Conservation (phyloP, 2,888 invertebrate species). For the Scaptodrosophila latifasciaeformis region DNA sequence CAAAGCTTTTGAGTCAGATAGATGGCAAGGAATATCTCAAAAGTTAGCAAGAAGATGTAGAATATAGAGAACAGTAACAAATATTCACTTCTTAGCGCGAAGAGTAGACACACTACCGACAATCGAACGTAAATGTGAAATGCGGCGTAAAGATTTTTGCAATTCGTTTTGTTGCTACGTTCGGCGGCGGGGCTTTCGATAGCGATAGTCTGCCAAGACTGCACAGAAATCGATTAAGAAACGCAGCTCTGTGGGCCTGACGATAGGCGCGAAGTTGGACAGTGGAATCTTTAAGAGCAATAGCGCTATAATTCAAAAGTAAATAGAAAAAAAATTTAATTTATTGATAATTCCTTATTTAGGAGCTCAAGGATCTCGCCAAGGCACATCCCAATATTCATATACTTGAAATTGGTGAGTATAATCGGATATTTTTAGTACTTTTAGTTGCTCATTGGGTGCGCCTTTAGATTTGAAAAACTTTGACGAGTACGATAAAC, state of each 20-base stretch:
- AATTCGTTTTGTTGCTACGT: conserved; percentile 44
- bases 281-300: too few species aligned
- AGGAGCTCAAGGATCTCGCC: conserved; percentile 83
- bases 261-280: too few species aligned
- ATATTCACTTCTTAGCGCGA: conserved; percentile 2
- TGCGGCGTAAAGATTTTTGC: conserved; percentile 48
- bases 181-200: too few species aligned
- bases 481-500: conserved; percentile 78
- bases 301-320: too few species aligned
- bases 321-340: too few species aligned
- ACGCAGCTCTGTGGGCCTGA: too few species aligned
- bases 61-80: conserved; percentile 19
- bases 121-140: conserved; percentile 54
- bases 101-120: conserved; percentile 26
- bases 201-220: too few species aligned
- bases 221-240: too few species aligned
- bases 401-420: conserved; percentile 83
- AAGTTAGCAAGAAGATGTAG: too few species aligned
- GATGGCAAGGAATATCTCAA: too few species aligned
- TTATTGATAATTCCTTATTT: conserved; percentile 68
- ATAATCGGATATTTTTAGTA: not conserved
- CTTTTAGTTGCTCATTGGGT: too few species aligned
- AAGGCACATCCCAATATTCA: conserved; percentile 80
- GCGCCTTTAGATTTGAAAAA: conserved; percentile 82
- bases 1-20: conserved; percentile 9